Percentiles rank a stretch among this genome's conserved stretches.
Evolutionary conservation across 2,113 vertebrate species (phyloP).

Genomic region (Lepisosteus osseus): DNA sequence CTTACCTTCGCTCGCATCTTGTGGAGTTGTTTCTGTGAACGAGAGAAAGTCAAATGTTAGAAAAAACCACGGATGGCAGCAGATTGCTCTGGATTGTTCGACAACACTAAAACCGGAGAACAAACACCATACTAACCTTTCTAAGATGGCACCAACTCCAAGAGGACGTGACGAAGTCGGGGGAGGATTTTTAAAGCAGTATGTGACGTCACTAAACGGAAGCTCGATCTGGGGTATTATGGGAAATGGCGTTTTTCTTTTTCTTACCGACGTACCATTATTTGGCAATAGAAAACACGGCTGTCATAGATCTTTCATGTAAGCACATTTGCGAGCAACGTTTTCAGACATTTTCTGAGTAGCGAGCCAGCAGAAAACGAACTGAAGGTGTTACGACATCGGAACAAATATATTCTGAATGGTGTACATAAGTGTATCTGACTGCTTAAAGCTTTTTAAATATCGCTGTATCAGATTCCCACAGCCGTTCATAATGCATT

Average conservation of each 20-base stretch:
- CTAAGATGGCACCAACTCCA: constrained; percentile 54
- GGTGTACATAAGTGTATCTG: too few species aligned
- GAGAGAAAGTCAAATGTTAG: constrained; percentile 31
- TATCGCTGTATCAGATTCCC: too few species aligned
- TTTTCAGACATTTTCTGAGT: too few species aligned
- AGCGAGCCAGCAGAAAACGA: too few species aligned
- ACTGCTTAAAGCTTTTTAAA: too few species aligned
- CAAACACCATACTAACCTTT: not conserved
- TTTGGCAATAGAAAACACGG: too few species aligned
- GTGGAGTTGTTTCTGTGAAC: constrained; percentile 47
- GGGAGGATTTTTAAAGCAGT: constrained; percentile 42
- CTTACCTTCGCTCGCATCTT: constrained; percentile 89
- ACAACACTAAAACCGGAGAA: rapidly evolving
- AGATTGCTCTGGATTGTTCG: constrained; percentile 58
- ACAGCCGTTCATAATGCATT: too few species aligned
- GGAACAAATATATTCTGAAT: too few species aligned
- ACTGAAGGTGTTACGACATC: too few species aligned
- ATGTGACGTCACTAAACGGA: constrained; percentile 36
- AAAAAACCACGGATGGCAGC: constrained; percentile 33
- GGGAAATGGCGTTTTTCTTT: constrained; percentile 17
- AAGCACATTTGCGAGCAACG: too few species aligned
- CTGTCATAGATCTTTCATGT: too few species aligned
- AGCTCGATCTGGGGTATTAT: not conserved
- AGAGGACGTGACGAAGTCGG: constrained; percentile 32
- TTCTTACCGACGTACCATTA: too few species aligned